phyloP scores from a whole-genome alignment of 2,797 vertebrate genomes.

The Sorex maritimensis region DNA sequence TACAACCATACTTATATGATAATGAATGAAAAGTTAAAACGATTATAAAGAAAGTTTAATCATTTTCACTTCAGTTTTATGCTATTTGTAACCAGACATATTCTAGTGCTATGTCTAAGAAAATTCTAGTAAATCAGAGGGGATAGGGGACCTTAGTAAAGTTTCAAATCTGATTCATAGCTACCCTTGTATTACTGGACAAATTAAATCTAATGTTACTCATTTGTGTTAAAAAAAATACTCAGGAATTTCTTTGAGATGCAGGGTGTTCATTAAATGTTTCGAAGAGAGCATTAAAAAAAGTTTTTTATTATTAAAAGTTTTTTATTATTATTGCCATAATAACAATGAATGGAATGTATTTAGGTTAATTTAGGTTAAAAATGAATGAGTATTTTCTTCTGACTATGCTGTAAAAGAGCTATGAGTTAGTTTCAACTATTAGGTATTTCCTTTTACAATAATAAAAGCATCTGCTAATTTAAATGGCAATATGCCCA shows the following conservation, averaged over 20 bases:
- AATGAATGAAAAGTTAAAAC: constrained; percentile 25
- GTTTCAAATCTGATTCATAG: neutral
- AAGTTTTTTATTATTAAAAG: constrained; percentile 54
- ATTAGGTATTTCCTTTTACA: neutral
- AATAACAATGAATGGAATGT: constrained; percentile 41
- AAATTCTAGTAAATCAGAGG: neutral
- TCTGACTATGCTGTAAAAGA: constrained; percentile 43
- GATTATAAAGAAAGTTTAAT: constrained; percentile 6
- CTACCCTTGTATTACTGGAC: neutral
- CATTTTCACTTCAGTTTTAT: constrained; percentile 56
- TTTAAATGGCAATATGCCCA: constrained; percentile 32
- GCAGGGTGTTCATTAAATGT: constrained; percentile 1
- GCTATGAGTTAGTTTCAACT: constrained; percentile 10
- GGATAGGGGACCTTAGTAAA: neutral
- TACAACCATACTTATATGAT: neutral
- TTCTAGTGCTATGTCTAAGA: neutral
- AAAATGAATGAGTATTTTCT: constrained; percentile 55
- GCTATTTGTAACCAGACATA: neutral
- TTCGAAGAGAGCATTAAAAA: constrained; percentile 48
- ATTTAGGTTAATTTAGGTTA: constrained; percentile 48
- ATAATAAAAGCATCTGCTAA: constrained; percentile 14
- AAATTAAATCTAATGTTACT: neutral
- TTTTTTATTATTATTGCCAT: constrained; percentile 34
- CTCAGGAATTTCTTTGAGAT: constrained; percentile 12
- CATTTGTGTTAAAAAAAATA: neutral